Percentiles rank a stretch among this genome's conserved stretches.
phyloP scores from a whole-genome alignment of 2,797 vertebrate genomes.

The Brachyalestes nurse region DNA sequence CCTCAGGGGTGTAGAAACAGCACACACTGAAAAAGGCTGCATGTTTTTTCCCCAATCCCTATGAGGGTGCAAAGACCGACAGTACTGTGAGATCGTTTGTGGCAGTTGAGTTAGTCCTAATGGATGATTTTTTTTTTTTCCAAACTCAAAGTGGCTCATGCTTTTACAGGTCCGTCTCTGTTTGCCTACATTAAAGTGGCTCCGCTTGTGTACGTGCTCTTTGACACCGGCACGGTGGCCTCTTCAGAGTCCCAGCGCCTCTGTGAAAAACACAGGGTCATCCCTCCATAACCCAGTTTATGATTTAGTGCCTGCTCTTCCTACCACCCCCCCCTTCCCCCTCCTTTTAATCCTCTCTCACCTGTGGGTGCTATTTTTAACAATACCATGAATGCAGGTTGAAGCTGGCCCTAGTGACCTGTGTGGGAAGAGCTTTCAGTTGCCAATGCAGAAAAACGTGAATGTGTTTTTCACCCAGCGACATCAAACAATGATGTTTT shows the following conservation, averaged over 20 bases:
- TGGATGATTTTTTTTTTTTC: not conserved
- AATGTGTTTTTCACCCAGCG: not conserved
- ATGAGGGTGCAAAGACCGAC: not conserved
- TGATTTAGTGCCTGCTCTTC: constrained; percentile 48
- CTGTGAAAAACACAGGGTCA: constrained; percentile 43
- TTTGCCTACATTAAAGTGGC: not conserved
- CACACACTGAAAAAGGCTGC: not conserved
- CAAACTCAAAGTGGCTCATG: not conserved
- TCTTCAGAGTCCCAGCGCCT: constrained; percentile 21
- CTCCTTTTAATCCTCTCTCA: constrained; percentile 50
- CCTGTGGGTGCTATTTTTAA: constrained; percentile 72
- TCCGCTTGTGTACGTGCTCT: constrained; percentile 33
- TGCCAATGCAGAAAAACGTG: constrained; percentile 14
- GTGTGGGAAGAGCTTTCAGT: constrained; percentile 69
- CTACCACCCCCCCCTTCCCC: constrained; percentile 19
- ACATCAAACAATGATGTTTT: not conserved
- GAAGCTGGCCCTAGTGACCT: constrained; percentile 66
- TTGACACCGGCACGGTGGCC: constrained; percentile 18
- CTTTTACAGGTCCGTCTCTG: not conserved
- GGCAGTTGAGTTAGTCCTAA: not conserved
- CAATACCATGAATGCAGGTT: constrained; percentile 64
- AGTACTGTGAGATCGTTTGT: not conserved
- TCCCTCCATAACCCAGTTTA: constrained; percentile 38
- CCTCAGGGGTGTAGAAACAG: not conserved
- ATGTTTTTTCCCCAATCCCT: not conserved